These are phyloP conservation scores for Euclidia mi DNA, from an alignment of 2,888 invertebrate genomes.

Conservation along the genomic window DNA sequence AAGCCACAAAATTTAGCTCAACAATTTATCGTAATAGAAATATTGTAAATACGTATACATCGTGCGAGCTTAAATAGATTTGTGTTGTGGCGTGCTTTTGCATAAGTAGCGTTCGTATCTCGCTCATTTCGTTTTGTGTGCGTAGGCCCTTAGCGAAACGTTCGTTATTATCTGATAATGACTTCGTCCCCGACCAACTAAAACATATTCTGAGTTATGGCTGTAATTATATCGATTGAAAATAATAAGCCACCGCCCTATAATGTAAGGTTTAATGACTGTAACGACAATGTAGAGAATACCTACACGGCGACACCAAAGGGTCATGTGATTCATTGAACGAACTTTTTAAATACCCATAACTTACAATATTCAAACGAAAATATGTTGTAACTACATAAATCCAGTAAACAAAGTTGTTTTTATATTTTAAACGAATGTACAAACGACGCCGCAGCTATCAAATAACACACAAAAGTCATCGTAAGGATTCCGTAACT, in stretches of 20 bases:
- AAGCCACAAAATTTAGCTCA: slow-evolving; percentile 84
- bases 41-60: slow-evolving; percentile 86
- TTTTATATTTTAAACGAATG: slow-evolving; percentile 26
- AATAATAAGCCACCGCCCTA: slow-evolving; percentile 25
- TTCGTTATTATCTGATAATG: slow-evolving; percentile 77
- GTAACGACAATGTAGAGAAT: slow-evolving; percentile 4
- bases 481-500: slow-evolving; percentile 26
- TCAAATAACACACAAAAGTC: slow-evolving; percentile 32
- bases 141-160: slow-evolving; percentile 72
- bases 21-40: slow-evolving; percentile 88
- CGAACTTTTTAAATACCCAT: slow-evolving; percentile 1
- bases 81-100: slow-evolving; percentile 82
- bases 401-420: slow-evolving; percentile 9
- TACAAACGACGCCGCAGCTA: slow-evolving; percentile 23
- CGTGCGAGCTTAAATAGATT: slow-evolving; percentile 83
- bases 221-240: slow-evolving; percentile 47
- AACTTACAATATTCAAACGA: slow-evolving; percentile 7
- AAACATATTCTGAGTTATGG: slow-evolving; percentile 46
- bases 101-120: slow-evolving; percentile 78
- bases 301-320: background rate
- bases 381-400: slow-evolving; percentile 5
- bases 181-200: slow-evolving; percentile 52
- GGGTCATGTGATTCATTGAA: background rate
- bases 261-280: slow-evolving; percentile 9
- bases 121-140: slow-evolving; percentile 74